Evolutionary conservation across 2,888 invertebrate species (phyloP).

Genomic region (Phaedon cochleariae): DNA sequence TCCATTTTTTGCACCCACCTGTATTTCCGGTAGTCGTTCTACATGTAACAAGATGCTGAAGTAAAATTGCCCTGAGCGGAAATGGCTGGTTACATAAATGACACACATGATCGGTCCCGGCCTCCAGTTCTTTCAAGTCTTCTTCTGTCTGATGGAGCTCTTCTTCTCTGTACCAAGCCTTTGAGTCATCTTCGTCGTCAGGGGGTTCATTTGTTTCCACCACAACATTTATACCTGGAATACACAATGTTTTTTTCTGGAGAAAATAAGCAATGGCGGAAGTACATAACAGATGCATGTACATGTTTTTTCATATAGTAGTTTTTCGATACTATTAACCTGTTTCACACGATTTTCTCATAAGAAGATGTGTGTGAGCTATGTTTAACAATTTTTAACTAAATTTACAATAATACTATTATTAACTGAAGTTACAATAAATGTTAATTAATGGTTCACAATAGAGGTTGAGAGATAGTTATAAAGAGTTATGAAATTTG

Average conservation of each 20-base stretch:
- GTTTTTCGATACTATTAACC: no score
- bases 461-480: no score
- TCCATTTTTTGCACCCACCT: conserved; percentile 40
- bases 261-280: background rate
- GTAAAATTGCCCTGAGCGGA: conserved; percentile 55
- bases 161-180: conserved; percentile 61
- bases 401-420: no score
- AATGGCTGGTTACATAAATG: conserved; percentile 61
- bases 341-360: no score
- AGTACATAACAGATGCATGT: background rate
- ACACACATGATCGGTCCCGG: conserved; percentile 58
- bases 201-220: conserved; percentile 67
- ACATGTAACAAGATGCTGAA: conserved; percentile 60
- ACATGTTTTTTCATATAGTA: no score
- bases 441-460: no score
- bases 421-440: no score
- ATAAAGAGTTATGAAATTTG: no score
- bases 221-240: conserved; percentile 73
- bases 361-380: no score
- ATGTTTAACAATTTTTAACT: no score
- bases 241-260: background rate
- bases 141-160: conserved; percentile 62
- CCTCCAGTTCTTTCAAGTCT: conserved; percentile 61
- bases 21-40: conserved; percentile 52
- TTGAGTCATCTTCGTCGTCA: conserved; percentile 55